Base-by-base conservation (phyloP, 2,797 vertebrate genomes). In the Typhlichthys subterraneus region DNA sequence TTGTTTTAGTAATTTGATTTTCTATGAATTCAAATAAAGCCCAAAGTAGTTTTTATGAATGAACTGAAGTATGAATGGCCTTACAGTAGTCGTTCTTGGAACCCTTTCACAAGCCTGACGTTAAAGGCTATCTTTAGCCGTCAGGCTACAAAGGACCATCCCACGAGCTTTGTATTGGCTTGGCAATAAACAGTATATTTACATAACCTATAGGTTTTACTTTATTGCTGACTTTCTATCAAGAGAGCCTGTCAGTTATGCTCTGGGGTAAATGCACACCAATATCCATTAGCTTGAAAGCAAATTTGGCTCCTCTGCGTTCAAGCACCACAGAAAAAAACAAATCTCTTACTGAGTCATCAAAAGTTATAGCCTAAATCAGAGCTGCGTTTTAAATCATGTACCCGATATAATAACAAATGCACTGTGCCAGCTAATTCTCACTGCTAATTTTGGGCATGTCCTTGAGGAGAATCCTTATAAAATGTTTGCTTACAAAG, bases 61-160 rank as follows among this genome's bases (percentile, higher is more conserved):
- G 58, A 59, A 56, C 63, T 54, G 48, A n/a, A 49, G 7, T 17
- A 45, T 33, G 56, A 66, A 56, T 59, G 51, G 57, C 46, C 57
- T 51, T 38, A 23, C 12, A 12, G 4, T 63, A 29, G 12, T 45
- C 12, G 2, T 46, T 45, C 1, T 14, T 31, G 45, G 57, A 58
- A 15, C 17, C 31, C 46, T 56, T 60, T 19, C 12, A 58, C 11
- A 48, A 49, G 14, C 54, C 23, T 50, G 13, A 3, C 46, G 29
- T 59, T 38, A 38, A 38, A 38, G 33, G 42, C 57, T 65, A 23
- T n/a, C 47, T 58, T 38, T 50, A 13, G n/a, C 12, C 57, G 19
- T n/a, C 38, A 38, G 2, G 47, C 42, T 65, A 11, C 49, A 53
- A 17, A 23, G 54, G 45, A 11, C 58, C 19, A 19, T 63, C n/a